These are phyloP conservation scores for Autographa pulchrina DNA, from an alignment of 2,888 invertebrate species.

Conservation along the genomic window DNA sequence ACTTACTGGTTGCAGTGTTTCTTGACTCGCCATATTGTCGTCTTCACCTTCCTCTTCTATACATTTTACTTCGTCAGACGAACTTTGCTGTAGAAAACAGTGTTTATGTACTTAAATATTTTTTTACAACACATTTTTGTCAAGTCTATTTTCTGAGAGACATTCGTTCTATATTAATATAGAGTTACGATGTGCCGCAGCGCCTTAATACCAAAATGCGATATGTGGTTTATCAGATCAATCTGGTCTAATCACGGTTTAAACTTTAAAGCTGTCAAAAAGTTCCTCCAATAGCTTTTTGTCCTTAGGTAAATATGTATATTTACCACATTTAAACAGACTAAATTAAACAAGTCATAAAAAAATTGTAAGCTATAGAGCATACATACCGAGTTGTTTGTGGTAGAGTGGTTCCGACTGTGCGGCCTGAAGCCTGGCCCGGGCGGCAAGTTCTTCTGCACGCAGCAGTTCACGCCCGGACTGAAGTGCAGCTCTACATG, in stretches of 20 bases:
- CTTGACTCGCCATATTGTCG: slow-evolving; percentile 87
- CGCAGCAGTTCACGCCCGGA: slow-evolving; percentile 99
- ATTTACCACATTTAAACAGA: too few relatives aligned
- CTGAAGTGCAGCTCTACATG: slow-evolving; percentile 99
- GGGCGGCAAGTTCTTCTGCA: slow-evolving; percentile 97
- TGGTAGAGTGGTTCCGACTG: slow-evolving; percentile 94
- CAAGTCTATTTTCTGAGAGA: background rate
- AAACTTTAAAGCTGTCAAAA: too few relatives aligned
- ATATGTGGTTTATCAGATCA: too few relatives aligned
- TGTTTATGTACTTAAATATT: background rate
- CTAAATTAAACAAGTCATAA: too few relatives aligned
- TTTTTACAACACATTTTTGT: too few relatives aligned
- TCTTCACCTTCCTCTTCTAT: slow-evolving; percentile 93
- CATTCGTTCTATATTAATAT: too few relatives aligned
- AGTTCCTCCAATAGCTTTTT: too few relatives aligned
- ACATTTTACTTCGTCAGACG: slow-evolving; percentile 91
- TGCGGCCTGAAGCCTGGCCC: slow-evolving; percentile 98
- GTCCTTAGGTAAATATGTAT: too few relatives aligned
- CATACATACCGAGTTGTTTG: slow-evolving; percentile 89
- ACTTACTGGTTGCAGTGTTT: slow-evolving; percentile 84
- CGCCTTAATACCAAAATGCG: too few relatives aligned
- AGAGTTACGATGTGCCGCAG: too few relatives aligned
- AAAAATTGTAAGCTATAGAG: too few relatives aligned
- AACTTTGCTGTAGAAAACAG: slow-evolving; percentile 81
- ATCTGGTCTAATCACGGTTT: too few relatives aligned